These are phyloP conservation scores for Uloborus plumipes DNA, from an alignment of 2,888 invertebrate genomes.

Conservation along the genomic window DNA sequence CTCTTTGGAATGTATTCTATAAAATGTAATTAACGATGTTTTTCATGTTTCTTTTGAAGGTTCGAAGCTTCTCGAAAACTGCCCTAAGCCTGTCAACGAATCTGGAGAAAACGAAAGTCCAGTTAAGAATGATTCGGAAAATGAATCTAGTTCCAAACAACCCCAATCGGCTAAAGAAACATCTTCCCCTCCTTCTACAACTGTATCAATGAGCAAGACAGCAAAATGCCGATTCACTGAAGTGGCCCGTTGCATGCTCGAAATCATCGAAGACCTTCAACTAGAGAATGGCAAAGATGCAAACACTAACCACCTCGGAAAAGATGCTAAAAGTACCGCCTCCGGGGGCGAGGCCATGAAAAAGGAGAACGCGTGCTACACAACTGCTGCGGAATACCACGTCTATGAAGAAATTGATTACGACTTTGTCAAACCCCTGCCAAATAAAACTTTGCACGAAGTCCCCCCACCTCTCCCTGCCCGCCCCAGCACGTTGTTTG, in stretches of 20 bases:
- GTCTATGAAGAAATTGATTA: constrained; percentile 70
- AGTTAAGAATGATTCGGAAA: background rate
- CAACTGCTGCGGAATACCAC: constrained; percentile 68
- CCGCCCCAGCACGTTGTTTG: constrained; percentile 63
- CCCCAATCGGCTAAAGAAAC: constrained; percentile 7
- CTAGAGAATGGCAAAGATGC: constrained; percentile 28
- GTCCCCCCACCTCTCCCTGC: constrained; percentile 68
- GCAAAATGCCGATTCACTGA: constrained; percentile 68
- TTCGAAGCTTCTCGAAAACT: too few relatives aligned
- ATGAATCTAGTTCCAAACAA: background rate
- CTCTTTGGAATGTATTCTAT: too few relatives aligned
- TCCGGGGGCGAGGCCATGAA: background rate
- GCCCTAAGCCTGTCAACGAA: too few relatives aligned
- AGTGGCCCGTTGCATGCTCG: constrained; percentile 70
- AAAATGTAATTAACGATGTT: too few relatives aligned
- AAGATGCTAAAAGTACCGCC: background rate
- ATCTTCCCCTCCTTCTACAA: constrained; percentile 6
- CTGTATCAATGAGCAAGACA: constrained; percentile 50
- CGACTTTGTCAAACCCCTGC: constrained; percentile 59
- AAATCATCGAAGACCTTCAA: constrained; percentile 70
- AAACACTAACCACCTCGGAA: constrained; percentile 52
- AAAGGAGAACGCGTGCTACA: constrained; percentile 18
- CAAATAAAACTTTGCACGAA: constrained; percentile 10
- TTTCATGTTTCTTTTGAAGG: too few relatives aligned
- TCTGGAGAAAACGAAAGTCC: too few relatives aligned